Evolutionary conservation across 1,140 invertebrate genomes (phyloP).

Genomic region (Halesus radiatus): DNA sequence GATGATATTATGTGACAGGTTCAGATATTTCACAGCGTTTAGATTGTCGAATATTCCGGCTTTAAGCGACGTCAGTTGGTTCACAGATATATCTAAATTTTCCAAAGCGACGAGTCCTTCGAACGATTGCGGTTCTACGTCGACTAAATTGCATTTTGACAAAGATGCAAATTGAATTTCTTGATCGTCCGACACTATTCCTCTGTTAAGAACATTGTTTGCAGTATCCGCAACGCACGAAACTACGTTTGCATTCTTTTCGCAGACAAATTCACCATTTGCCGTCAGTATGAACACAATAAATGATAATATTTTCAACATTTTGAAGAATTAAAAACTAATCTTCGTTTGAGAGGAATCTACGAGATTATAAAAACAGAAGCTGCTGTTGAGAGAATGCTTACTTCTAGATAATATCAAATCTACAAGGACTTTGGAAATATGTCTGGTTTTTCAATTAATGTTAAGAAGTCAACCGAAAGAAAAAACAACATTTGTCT

Average conservation of each 20-base stretch:
- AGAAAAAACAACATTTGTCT: no score
- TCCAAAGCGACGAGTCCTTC: slow-evolving; percentile 29
- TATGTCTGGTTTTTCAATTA: background rate
- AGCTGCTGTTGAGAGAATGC: background rate
- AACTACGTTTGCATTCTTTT: background rate
- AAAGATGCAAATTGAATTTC: slow-evolving; percentile 14
- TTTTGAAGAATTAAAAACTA: background rate
- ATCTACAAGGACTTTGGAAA: background rate
- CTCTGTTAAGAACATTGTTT: slow-evolving; percentile 31
- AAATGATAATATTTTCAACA: background rate
- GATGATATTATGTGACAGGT: slow-evolving; percentile 41
- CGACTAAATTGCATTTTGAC: slow-evolving; percentile 26
- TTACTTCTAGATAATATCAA: background rate
- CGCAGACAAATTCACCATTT: background rate
- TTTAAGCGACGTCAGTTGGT: slow-evolving; percentile 8
- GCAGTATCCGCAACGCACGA: background rate
- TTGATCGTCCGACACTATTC: slow-evolving; percentile 31
- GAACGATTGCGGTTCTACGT: slow-evolving; percentile 33
- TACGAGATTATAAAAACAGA: background rate
- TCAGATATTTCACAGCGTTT: slow-evolving; percentile 29
- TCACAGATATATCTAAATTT: slow-evolving; percentile 47
- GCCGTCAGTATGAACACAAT: background rate
- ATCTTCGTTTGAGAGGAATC: background rate
- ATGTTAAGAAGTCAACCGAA: background rate
- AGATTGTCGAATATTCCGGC: slow-evolving; percentile 40